Percentiles rank a stretch among this genome's conserved stretches.
Evolutionary conservation across 2,888 invertebrate species (phyloP).

Genomic region (Mongoloraphidia duomilia): DNA sequence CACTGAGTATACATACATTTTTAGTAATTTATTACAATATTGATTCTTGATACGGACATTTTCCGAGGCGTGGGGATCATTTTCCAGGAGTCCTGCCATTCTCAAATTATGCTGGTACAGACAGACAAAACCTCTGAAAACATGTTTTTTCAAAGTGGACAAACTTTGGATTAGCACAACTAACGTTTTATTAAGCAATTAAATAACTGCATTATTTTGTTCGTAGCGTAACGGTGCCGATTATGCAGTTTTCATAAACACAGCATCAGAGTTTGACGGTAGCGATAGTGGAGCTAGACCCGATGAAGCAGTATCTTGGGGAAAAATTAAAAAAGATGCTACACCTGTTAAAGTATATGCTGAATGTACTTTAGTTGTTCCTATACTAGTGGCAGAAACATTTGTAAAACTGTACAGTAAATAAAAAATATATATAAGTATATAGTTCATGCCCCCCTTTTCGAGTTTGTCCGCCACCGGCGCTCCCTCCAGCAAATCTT

Average conservation of each 20-base stretch:
- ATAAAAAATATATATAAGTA: no score
- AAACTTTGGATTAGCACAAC: not conserved
- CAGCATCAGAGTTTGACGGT: constrained; percentile 91
- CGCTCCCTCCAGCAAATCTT: no score
- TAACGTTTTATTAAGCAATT: constrained; percentile 1
- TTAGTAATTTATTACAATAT: no score
- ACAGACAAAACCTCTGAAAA: no score
- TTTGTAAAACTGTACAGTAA: constrained; percentile 52
- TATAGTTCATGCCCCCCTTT: no score
- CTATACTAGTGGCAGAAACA: constrained; percentile 87
- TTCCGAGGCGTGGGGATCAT: no score
- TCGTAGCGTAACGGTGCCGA: constrained; percentile 87
- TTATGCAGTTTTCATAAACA: constrained; percentile 89
- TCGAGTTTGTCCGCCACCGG: no score
- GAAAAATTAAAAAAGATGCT: constrained; percentile 82
- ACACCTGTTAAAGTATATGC: constrained; percentile 85
- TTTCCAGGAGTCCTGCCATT: no score
- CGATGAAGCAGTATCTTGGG: constrained; percentile 98
- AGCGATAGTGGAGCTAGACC: constrained; percentile 96
- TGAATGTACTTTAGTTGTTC: constrained; percentile 89
- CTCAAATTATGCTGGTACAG: no score
- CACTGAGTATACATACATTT: no score
- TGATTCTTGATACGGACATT: no score
- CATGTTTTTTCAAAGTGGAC: no score
- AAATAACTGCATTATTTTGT: constrained; percentile 2